Conservation (phyloP, 2,113 vertebrate species). For the Isichthys henryi region DNA sequence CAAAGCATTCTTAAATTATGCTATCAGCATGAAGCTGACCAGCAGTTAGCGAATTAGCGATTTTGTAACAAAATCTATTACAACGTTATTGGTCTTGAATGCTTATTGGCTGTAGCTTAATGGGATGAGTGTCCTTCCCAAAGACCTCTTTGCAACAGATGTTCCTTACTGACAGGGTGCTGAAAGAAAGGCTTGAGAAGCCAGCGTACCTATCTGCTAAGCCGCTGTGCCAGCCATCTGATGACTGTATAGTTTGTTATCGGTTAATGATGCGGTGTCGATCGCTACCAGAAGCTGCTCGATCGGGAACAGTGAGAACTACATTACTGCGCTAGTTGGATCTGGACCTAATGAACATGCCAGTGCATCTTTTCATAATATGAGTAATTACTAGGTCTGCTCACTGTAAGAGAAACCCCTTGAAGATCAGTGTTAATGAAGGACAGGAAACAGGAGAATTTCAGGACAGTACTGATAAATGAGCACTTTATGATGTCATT, state of each 20-base stretch:
- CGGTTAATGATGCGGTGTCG: neutral
- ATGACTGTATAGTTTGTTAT: neutral
- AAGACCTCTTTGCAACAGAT: neutral
- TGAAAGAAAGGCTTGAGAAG: neutral
- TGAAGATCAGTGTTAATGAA: neutral
- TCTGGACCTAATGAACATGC: neutral
- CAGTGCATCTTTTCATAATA: neutral
- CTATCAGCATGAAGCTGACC: neutral
- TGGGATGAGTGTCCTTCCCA: neutral
- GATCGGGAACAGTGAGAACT: neutral
- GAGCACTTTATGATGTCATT: neutral
- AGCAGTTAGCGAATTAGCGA: neutral
- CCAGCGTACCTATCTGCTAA: neutral
- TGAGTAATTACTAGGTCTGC: neutral
- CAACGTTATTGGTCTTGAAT: neutral
- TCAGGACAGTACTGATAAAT: neutral
- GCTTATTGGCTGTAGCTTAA: neutral
- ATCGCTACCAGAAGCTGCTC: neutral
- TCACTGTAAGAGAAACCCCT: neutral
- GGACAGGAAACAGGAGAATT: neutral
- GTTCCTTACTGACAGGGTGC: neutral
- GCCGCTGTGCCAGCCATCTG: neutral
- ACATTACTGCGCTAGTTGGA: neutral
- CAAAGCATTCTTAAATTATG: neutral
- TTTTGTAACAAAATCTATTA: neutral